Base-by-base conservation (phyloP, 2,797 vertebrate genomes). In the Silurus aristotelis region DNA sequence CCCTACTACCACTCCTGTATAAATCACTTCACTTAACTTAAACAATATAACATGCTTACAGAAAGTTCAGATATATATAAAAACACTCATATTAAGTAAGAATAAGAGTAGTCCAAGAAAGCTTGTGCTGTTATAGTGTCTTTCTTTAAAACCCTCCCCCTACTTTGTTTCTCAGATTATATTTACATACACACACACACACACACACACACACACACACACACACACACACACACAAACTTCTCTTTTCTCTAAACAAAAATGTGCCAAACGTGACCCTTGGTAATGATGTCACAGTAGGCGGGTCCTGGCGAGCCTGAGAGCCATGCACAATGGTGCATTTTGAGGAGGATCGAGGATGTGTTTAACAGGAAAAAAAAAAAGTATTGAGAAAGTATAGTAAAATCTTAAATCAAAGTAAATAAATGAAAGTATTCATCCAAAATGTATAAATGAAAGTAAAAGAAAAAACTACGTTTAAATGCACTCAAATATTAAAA, bases 201-300 rank as follows among this genome's bases (percentile, higher is more conserved):
- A 64, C 63, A 64, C 63, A 83, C 52, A 88, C 52, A 86, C 63
- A 84, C 78, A n/a, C 22, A 46, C 63, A 83, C 52, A 88, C 52
- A 86, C 63, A 84, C 78, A n/a, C 22, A 46, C 85, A 83, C 52
- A 88, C 52, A 86, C 63, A 84, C 78, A n/a, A 10, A 46, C 83
- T 82, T 85, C 58, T 83, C 87, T 75, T 46, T 76, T 79, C 56
- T 75, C 64, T 66, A 83, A 25, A 70, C 85, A 83, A 83, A 83
- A 83, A 72, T 80, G 88, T 87, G 63, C 87, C 68, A 82, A 89
- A 87, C 31, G 73, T 84, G 73, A 86, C 60, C 43, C 61, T 79
- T 38, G 71, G 80, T 90, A 88, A 92, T 87, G 87, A 89, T 88
- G 89, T 89, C 84, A 90, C 76, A 85, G 58, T 77, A 64, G 84